Conservation (phyloP, 2,888 invertebrate genomes). For the Mamestra brassicae region DNA sequence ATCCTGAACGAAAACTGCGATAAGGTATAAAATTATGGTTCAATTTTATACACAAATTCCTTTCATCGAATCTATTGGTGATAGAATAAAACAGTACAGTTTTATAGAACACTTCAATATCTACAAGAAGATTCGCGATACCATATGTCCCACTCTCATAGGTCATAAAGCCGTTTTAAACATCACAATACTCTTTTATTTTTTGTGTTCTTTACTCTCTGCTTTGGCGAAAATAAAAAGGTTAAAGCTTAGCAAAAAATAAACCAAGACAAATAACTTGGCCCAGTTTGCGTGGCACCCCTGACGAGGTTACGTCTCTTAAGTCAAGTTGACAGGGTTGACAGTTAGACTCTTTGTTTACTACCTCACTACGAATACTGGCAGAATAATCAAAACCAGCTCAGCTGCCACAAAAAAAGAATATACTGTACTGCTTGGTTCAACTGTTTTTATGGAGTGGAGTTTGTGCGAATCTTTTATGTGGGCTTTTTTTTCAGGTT, state of each 20-base stretch:
- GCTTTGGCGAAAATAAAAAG: conserved; percentile 7
- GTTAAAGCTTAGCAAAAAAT: conserved; percentile 39
- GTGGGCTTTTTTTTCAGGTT: too few relatives aligned
- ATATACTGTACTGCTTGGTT: conserved; percentile 2
- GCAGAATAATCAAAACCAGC: too few relatives aligned
- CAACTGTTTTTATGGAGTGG: background rate
- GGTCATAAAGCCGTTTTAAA: background rate
- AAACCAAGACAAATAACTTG: conserved; percentile 56
- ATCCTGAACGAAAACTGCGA: too few relatives aligned
- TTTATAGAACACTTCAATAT: too few relatives aligned
- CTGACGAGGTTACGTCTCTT: conserved; percentile 59
- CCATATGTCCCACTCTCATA: too few relatives aligned
- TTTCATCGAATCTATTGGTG: too few relatives aligned
- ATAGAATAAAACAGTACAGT: too few relatives aligned
- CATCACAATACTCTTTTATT: background rate
- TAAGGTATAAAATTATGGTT: too few relatives aligned
- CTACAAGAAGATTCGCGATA: too few relatives aligned
- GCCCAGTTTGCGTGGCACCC: conserved; percentile 59
- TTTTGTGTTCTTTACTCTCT: background rate
- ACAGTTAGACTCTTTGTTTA: conserved; percentile 54
- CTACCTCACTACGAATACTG: background rate
- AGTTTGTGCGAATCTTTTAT: background rate
- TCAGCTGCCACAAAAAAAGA: background rate
- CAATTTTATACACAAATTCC: too few relatives aligned
- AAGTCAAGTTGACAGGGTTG: conserved; percentile 51